Evolutionary conservation across 2,797 vertebrate genomes (phyloP).

Genomic region (Microctenopoma lineatum): DNA sequence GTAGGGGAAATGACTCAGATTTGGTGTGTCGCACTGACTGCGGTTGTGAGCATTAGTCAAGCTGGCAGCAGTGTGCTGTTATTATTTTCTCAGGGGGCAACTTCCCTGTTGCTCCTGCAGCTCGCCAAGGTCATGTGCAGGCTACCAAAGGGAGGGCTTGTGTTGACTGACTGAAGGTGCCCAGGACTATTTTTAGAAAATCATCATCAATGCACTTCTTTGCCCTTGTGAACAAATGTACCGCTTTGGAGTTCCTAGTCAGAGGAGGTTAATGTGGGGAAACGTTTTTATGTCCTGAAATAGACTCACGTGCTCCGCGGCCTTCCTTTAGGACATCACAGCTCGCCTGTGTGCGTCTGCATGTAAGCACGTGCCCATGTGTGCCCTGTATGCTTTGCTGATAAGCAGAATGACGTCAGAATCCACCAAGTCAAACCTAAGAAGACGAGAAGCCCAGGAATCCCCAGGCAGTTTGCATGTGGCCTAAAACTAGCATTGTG

Average conservation of each 20-base stretch:
- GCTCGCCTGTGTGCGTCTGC: constrained; percentile 31
- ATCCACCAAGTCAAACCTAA: constrained; percentile 15
- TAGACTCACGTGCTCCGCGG: constrained; percentile 36
- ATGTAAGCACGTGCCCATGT: constrained; percentile 2
- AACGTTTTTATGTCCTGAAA: constrained; percentile 55
- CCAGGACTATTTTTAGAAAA: constrained; percentile 67
- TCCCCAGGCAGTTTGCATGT: constrained; percentile 48
- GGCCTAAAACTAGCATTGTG: constrained; percentile 55
- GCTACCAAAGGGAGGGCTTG: constrained; percentile 49
- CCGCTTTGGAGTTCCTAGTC: constrained; percentile 40
- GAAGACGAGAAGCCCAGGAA: constrained; percentile 24
- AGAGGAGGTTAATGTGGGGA: constrained; percentile 47
- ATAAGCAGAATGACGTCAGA: constrained; percentile 4
- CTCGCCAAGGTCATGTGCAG: constrained; percentile 68
- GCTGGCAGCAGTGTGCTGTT: constrained; percentile 43
- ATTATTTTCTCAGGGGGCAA: constrained; percentile 50
- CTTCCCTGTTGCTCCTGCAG: constrained; percentile 53
- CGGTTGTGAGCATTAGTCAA: constrained; percentile 45
- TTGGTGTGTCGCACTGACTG: constrained; percentile 17
- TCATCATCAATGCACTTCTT: constrained; percentile 44
- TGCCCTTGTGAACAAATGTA: constrained; percentile 62
- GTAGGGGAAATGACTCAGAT: constrained; percentile 52
- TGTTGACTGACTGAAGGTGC: constrained; percentile 68
- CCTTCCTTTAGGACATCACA: constrained; percentile 13
- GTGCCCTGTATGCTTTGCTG: constrained; percentile 7